phyloP scores from a whole-genome alignment of 2,113 vertebrate species.

The Nannospalax galili region DNA sequence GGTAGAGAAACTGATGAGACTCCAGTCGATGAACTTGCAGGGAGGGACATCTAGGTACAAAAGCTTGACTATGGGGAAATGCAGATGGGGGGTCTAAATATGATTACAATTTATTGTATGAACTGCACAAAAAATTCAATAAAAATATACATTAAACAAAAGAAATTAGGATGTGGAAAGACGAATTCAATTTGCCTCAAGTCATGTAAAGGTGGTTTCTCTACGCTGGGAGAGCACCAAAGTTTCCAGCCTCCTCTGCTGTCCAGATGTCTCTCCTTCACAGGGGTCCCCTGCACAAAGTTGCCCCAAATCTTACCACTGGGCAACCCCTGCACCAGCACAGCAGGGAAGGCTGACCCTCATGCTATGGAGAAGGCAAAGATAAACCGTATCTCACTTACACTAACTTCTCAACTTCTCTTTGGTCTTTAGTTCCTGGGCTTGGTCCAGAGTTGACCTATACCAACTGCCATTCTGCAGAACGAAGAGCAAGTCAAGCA shows the following conservation, averaged over 20 bases:
- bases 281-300: background rate
- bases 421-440: background rate
- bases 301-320: background rate
- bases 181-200: background rate
- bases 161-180: background rate
- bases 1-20: too few relatives aligned
- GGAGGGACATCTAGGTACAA: too few relatives aligned
- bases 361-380: background rate
- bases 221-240: background rate
- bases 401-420: background rate
- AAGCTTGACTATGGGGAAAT: too few relatives aligned
- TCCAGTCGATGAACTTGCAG: too few relatives aligned
- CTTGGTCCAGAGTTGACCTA: background rate
- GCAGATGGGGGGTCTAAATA: too few relatives aligned
- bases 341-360: background rate
- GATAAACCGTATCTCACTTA: background rate
- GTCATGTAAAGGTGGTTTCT: background rate
- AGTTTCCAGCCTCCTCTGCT: background rate
- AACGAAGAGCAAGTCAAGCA: background rate
- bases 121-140: too few relatives aligned
- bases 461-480: background rate
- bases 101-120: too few relatives aligned
- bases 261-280: background rate
- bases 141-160: too few relatives aligned
- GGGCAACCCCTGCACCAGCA: background rate